Percentiles rank a stretch among this genome's conserved stretches.
Evolutionary conservation across 2,888 invertebrate genomes (phyloP).

Genomic region (Osedax fenrisi): DNA sequence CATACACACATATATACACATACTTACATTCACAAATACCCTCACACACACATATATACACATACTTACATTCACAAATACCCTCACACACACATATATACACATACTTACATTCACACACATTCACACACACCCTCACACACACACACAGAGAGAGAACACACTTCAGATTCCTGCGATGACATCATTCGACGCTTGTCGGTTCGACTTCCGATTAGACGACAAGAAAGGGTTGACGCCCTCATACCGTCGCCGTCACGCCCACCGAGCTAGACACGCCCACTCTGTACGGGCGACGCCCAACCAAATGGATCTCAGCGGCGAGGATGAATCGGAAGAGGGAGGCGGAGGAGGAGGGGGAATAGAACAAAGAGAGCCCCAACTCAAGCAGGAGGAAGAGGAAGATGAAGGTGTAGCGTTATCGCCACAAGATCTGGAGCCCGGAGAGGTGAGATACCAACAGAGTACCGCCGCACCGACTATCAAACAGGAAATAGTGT

Average conservation of each 20-base stretch:
- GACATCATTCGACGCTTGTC: slow-evolving; percentile 36
- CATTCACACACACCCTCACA: too few relatives aligned
- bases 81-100: too few relatives aligned
- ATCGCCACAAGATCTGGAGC: slow-evolving; percentile 30
- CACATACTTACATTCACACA: too few relatives aligned
- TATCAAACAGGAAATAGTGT: not conserved
- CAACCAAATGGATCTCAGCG: slow-evolving; percentile 24
- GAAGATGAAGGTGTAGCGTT: not conserved
- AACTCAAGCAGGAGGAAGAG: not conserved
- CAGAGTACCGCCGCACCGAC: too few relatives aligned
- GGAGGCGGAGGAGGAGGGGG: not conserved
- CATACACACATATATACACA: too few relatives aligned
- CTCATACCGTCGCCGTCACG: slow-evolving; percentile 26
- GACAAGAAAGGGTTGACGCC: slow-evolving; percentile 37
- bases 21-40: too few relatives aligned
- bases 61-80: too few relatives aligned
- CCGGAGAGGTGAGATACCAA: too few relatives aligned
- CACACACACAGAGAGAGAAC: too few relatives aligned
- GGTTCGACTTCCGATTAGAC: slow-evolving; percentile 37
- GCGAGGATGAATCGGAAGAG: slow-evolving; percentile 6
- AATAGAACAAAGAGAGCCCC: not conserved
- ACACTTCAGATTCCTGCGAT: too few relatives aligned
- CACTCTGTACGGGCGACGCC: slow-evolving; percentile 36
- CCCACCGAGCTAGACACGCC: slow-evolving; percentile 20
- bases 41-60: too few relatives aligned